Conservation (phyloP, 2,797 vertebrate species). For the Tragelaphus oryx region DNA sequence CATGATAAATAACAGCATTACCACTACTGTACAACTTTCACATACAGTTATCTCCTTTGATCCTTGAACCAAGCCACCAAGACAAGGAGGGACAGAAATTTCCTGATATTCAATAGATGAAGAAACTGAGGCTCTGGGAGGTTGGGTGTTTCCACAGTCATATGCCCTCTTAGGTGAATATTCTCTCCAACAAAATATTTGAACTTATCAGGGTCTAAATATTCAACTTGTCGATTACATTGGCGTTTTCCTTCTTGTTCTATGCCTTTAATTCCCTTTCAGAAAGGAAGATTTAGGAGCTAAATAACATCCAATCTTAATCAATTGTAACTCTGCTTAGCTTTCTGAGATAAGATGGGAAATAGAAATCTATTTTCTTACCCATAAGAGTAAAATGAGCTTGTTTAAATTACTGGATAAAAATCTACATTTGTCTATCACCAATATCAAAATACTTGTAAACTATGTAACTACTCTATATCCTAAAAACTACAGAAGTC, state of each 20-base stretch:
- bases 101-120: background rate
- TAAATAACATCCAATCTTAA: background rate
- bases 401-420: constrained; percentile 18
- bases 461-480: background rate
- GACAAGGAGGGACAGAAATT: background rate
- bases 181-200: background rate
- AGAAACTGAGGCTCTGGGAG: background rate
- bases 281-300: background rate
- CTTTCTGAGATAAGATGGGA: background rate
- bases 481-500: background rate
- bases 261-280: constrained; percentile 2
- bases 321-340: background rate
- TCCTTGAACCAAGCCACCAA: background rate
- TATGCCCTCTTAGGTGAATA: background rate
- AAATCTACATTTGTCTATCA: background rate
- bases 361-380: background rate
- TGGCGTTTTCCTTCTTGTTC: background rate
- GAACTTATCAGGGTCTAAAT: background rate
- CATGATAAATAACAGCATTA: background rate
- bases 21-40: background rate
- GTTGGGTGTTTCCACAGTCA: background rate
- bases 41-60: background rate
- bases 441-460: background rate
- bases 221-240: background rate
- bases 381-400: background rate